Evolutionary conservation across 2,113 vertebrate genomes (phyloP).

Genomic region (Gopherus flavomarginatus): DNA sequence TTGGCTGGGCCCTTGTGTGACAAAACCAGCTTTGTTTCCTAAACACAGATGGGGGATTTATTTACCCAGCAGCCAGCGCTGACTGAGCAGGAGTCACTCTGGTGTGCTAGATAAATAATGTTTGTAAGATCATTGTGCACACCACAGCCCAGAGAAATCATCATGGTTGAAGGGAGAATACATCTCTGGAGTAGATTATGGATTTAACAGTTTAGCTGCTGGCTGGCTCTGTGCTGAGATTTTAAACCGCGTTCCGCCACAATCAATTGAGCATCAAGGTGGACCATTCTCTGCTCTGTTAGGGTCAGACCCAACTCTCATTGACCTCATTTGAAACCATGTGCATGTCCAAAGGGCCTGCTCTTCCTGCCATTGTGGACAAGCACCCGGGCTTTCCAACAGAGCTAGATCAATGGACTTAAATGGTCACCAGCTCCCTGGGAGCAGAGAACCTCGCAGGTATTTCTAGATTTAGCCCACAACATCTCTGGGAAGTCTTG

Average conservation of each 20-base stretch:
- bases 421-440: fast-evolving
- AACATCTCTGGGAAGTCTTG: neutral
- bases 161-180: neutral
- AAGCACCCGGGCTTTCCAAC: neutral
- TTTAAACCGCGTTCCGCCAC: neutral
- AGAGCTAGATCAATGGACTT: neutral
- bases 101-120: slow-evolving; percentile 45
- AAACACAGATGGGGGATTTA: slow-evolving; percentile 39
- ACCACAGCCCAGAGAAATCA: slow-evolving; percentile 9
- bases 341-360: neutral
- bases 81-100: slow-evolving; percentile 42
- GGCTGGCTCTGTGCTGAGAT: neutral
- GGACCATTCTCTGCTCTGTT: fast-evolving
- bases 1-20: neutral
- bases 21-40: slow-evolving; percentile 41
- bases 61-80: slow-evolving; percentile 26
- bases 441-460: fast-evolving
- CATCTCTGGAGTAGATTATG: neutral
- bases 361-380: fast-evolving
- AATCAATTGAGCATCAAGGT: neutral
- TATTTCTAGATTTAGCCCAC: neutral
- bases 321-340: neutral
- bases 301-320: fast-evolving
- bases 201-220: slow-evolving; percentile 20
- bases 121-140: slow-evolving; percentile 40